These are phyloP conservation scores for Phrynocephalus vlangalii DNA, from an alignment of 2,797 vertebrate genomes.

Conservation along the genomic window DNA sequence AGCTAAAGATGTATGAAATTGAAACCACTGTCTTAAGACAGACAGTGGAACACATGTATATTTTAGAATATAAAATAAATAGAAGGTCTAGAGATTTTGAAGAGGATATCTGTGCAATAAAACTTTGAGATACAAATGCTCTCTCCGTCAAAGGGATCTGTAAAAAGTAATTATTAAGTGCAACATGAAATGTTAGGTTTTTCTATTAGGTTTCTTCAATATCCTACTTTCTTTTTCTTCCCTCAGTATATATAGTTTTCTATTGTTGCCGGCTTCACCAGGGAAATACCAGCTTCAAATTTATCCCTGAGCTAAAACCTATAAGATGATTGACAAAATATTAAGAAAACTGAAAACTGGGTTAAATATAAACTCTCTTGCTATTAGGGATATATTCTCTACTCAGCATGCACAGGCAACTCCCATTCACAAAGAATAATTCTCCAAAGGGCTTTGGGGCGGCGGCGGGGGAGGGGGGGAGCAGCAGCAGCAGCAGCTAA, in stretches of 20 bases:
- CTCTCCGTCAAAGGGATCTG: slow-evolving; percentile 71
- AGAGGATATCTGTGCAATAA: slow-evolving; percentile 60
- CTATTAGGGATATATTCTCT: slow-evolving; percentile 59
- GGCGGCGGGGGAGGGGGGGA: too few species aligned
- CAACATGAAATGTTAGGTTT: slow-evolving; percentile 74
- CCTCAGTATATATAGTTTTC: slow-evolving; percentile 68
- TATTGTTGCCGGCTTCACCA: slow-evolving; percentile 67
- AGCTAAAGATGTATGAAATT: slow-evolving; percentile 60
- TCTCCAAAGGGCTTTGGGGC: slow-evolving; percentile 50
- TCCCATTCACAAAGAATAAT: slow-evolving; percentile 61
- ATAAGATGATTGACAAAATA: slow-evolving; percentile 77
- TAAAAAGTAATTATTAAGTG: slow-evolving; percentile 74
- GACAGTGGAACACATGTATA: slow-evolving; percentile 54
- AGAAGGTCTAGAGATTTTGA: slow-evolving; percentile 62
- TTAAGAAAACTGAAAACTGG: slow-evolving; percentile 71
- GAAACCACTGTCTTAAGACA: slow-evolving; percentile 60
- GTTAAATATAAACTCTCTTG: slow-evolving; percentile 68
- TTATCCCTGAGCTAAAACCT: slow-evolving; percentile 77
- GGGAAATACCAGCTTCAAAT: slow-evolving; percentile 76
- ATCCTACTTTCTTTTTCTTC: slow-evolving; percentile 67
- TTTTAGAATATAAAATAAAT: slow-evolving; percentile 66
- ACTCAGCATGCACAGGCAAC: slow-evolving; percentile 49
- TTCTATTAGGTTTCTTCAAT: slow-evolving; percentile 72
- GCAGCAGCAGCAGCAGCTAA: slow-evolving; percentile 46
- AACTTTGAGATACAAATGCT: slow-evolving; percentile 71